Conservation (phyloP, 1,140 invertebrate species). For the Saccostrea glomerata region DNA sequence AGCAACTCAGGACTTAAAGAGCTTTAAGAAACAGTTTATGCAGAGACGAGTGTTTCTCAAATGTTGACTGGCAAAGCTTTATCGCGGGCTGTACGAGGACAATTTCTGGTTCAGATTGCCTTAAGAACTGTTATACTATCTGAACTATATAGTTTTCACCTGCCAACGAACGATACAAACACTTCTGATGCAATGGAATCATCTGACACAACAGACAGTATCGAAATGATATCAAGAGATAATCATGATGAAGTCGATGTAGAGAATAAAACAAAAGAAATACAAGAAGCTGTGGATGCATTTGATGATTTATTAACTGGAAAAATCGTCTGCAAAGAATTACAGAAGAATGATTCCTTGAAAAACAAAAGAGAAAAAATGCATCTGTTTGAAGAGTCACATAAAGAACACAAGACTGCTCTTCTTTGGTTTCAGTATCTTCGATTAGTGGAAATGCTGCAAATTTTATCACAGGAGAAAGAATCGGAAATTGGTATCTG, state of each 20-base stretch:
- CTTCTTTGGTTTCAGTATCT: slow-evolving; percentile 62
- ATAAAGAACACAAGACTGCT: not conserved
- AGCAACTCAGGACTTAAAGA: slow-evolving; percentile 54
- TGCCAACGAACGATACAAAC: not conserved
- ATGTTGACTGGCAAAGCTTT: slow-evolving; percentile 77
- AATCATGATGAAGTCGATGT: not conserved
- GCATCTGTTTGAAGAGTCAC: not conserved
- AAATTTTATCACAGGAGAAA: slow-evolving; percentile 63
- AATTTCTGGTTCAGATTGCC: slow-evolving; percentile 67
- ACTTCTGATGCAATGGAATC: not conserved
- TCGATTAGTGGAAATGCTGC: slow-evolving; percentile 60
- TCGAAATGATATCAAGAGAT: not conserved
- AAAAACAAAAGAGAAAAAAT: slow-evolving; percentile 23
- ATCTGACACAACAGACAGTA: not conserved
- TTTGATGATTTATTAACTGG: slow-evolving; percentile 17
- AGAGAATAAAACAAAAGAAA: not conserved
- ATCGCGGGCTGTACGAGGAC: slow-evolving; percentile 73
- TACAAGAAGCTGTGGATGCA: not conserved
- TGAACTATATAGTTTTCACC: slow-evolving; percentile 2
- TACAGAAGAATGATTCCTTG: not conserved
- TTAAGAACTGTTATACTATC: not conserved
- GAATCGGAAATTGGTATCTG: slow-evolving; percentile 63
- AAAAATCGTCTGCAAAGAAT: not conserved
- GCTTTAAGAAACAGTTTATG: slow-evolving; percentile 58
- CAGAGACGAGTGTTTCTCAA: slow-evolving; percentile 67